phyloP scores from a whole-genome alignment of 2,888 invertebrate species.

The Hetaerina titia region DNA sequence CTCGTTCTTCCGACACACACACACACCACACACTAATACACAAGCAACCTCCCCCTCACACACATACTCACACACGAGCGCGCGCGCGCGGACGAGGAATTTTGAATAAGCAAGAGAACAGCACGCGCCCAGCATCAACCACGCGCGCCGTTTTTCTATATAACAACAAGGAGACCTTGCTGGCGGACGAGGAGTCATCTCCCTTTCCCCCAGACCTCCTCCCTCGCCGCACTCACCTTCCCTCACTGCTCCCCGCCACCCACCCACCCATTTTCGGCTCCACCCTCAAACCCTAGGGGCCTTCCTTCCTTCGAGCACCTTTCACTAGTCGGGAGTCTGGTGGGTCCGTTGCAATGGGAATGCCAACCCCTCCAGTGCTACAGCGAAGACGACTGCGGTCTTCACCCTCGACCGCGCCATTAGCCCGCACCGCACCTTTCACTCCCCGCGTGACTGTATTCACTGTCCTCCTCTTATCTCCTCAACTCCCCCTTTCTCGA shows the following conservation, averaged over 20 bases:
- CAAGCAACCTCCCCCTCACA: not conserved
- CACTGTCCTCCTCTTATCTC: not conserved
- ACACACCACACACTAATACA: not conserved
- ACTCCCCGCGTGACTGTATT: no score
- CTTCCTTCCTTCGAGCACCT: no score
- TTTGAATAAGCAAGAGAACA: not conserved
- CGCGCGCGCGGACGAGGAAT: not conserved
- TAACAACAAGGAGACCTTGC: not conserved
- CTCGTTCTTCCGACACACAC: not conserved
- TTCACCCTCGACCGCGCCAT: no score
- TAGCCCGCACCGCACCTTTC: no score
- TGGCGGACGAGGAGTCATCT: not conserved
- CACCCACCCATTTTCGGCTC: not conserved
- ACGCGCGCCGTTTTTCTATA: not conserved
- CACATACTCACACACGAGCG: not conserved
- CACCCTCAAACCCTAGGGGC: not conserved
- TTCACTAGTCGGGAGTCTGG: no score
- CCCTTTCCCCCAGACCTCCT: not conserved
- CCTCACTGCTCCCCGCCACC: not conserved
- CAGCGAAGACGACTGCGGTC: no score
- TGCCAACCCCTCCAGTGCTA: no score
- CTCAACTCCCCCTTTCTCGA: not conserved
- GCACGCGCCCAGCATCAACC: constrained; percentile 24
- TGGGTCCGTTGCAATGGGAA: no score
- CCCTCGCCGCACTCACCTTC: not conserved